These are phyloP conservation scores for Actenoides lindsayi DNA, from an alignment of 2,113 vertebrate genomes.

Conservation along the genomic window DNA sequence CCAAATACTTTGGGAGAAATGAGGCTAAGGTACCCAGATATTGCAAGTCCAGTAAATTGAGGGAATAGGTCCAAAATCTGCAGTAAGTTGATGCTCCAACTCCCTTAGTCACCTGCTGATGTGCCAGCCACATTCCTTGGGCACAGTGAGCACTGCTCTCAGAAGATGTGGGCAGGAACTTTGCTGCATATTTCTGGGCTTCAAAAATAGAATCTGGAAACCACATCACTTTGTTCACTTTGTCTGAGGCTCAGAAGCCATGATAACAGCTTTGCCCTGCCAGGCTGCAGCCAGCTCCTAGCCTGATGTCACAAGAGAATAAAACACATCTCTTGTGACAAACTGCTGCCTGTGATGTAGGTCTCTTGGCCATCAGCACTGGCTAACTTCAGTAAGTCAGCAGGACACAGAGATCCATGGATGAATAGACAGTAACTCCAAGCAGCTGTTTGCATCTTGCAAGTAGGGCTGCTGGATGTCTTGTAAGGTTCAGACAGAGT, in stretches of 20 bases:
- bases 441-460: not conserved
- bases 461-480: not conserved
- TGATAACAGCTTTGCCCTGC: not conserved
- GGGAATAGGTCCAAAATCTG: not conserved
- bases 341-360: not conserved
- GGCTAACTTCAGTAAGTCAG: not conserved
- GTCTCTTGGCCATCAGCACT: not conserved
- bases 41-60: not conserved
- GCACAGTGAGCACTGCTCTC: not conserved
- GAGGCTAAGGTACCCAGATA: not conserved
- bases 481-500: not conserved
- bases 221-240: not conserved
- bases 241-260: not conserved
- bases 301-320: not conserved
- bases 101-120: not conserved
- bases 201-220: conserved; percentile 50
- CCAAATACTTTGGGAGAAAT: not conserved
- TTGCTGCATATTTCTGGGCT: not conserved
- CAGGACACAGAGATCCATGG: not conserved
- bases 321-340: not conserved
- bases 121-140: not conserved
- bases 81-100: not conserved
- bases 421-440: not conserved
- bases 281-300: not conserved
- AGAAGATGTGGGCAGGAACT: not conserved